Percentiles rank a stretch among this genome's conserved stretches.
Evolutionary conservation across 2,113 vertebrate genomes (phyloP).

Genomic region (Myotis brandtii): DNA sequence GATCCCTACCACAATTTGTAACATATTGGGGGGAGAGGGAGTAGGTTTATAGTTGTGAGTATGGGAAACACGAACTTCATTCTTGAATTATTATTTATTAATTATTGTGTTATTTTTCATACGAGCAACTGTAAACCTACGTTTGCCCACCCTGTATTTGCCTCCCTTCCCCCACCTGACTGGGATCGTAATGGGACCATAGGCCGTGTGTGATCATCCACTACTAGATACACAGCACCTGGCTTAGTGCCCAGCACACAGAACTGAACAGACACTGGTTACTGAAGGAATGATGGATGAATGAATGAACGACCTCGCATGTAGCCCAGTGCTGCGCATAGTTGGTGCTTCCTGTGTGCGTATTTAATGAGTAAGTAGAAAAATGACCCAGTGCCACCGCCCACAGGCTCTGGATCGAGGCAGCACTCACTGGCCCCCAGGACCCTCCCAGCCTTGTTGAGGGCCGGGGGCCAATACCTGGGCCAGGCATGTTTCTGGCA

Average conservation of each 20-base stretch:
- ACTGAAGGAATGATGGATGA: neutral
- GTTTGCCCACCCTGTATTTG: neutral
- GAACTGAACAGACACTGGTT: neutral
- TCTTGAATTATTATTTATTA: neutral
- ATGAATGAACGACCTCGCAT: neutral
- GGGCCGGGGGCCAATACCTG: rapidly evolving
- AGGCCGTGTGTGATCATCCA: neutral
- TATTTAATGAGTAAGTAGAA: neutral
- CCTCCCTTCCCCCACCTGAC: neutral
- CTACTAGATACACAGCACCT: neutral
- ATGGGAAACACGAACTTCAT: neutral
- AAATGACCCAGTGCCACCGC: neutral
- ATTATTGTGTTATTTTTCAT: neutral
- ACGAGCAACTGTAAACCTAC: neutral
- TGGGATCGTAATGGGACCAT: neutral
- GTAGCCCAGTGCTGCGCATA: neutral
- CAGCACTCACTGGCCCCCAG: neutral
- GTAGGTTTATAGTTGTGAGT: neutral
- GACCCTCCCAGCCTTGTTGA: neutral
- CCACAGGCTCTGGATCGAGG: neutral
- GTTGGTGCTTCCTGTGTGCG: neutral
- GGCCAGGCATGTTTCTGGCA: neutral
- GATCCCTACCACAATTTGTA: neutral
- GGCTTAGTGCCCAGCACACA: neutral
- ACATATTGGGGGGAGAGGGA: neutral